A percentile compares a stretch with the other conserved stretches of the same genome.
Evolutionary conservation across 2,797 vertebrate genomes (phyloP).

Genomic region (Micropoecilia bifurca): DNA sequence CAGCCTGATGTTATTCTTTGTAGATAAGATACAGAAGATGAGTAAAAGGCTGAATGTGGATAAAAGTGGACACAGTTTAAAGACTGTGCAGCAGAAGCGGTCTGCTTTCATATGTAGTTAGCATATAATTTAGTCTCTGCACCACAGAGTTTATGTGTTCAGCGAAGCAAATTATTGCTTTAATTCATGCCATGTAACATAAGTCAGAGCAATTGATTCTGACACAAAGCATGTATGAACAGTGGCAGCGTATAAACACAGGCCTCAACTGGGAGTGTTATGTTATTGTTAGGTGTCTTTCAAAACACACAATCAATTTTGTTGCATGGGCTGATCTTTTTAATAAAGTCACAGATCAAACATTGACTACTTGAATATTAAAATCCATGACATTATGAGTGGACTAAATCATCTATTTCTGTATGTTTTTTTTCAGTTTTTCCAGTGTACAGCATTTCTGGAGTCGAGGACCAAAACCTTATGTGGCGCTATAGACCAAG

Average conservation of each 20-base stretch:
- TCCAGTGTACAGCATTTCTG: background rate
- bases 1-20: background rate
- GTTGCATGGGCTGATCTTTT: background rate
- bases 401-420: background rate
- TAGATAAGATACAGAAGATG: background rate
- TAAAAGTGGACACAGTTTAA: background rate
- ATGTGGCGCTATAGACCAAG: background rate
- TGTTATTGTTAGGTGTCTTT: background rate
- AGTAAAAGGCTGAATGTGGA: background rate
- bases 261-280: background rate
- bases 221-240: background rate
- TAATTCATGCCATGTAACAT: background rate
- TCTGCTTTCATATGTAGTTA: background rate
- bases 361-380: background rate
- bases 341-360: background rate
- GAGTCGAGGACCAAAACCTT: background rate
- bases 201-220: background rate
- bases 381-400: background rate
- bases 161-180: background rate
- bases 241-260: background rate
- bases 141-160: background rate
- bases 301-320: background rate
- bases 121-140: background rate
- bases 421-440: conserved; percentile 3
- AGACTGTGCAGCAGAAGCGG: background rate